Percentiles rank a stretch among this genome's conserved stretches.
Conservation (phyloP, 2,113 vertebrate species). For the Rana temporaria region DNA sequence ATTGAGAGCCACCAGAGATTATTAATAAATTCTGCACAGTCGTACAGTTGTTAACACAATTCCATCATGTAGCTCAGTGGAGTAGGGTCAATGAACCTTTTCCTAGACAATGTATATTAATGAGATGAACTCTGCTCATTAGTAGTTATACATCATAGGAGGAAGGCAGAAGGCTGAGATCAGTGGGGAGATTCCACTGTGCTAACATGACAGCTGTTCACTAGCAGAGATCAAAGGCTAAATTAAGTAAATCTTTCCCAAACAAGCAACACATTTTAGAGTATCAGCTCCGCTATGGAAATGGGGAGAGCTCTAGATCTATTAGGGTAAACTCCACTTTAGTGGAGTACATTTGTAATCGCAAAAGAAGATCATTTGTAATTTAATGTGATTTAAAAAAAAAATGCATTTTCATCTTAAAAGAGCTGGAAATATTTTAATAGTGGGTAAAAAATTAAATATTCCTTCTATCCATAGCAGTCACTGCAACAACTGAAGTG, state of each 20-base stretch:
- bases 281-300: slow-evolving; percentile 49
- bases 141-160: background rate
- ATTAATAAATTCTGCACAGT: background rate
- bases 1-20: background rate
- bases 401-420: too few species aligned
- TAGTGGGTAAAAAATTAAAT: too few species aligned
- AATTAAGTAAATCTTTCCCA: slow-evolving; percentile 58
- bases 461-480: too few species aligned
- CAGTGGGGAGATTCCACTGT: background rate
- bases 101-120: background rate
- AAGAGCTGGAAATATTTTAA: too few species aligned
- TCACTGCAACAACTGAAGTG: too few species aligned
- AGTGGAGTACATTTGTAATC: too few species aligned
- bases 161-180: background rate
- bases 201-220: slow-evolving; percentile 29
- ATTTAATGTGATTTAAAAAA: too few species aligned
- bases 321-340: too few species aligned
- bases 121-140: background rate
- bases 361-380: too few species aligned
- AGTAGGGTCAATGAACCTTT: background rate
- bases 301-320: too few species aligned
- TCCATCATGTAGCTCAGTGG: background rate
- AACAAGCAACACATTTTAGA: slow-evolving; percentile 65
- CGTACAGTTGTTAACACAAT: background rate
- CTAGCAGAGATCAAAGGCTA: slow-evolving; percentile 39